Evolutionary conservation across 2,113 vertebrate genomes (phyloP).

Genomic region (Uria aalge): DNA sequence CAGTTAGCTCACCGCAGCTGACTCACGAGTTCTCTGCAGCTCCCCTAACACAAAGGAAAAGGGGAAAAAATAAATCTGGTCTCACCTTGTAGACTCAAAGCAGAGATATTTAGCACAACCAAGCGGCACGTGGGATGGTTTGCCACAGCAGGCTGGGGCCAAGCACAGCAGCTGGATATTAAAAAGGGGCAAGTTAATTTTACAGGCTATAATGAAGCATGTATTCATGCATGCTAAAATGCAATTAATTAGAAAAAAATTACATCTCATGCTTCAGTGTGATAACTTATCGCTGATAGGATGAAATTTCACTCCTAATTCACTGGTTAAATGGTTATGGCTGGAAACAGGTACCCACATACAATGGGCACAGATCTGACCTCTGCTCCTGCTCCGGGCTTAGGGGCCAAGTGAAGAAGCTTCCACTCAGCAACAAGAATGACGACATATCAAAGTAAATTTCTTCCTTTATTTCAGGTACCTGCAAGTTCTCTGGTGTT

Average conservation of each 20-base stretch:
- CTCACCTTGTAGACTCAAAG: background rate
- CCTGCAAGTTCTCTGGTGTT: background rate
- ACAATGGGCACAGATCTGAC: background rate
- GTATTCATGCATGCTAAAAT: background rate
- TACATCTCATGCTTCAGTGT: background rate
- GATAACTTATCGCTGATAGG: background rate
- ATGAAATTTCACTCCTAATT: background rate
- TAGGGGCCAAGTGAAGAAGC: background rate
- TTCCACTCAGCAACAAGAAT: background rate
- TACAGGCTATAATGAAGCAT: background rate
- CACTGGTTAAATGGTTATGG: background rate
- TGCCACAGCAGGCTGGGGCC: background rate
- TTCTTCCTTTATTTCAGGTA: background rate
- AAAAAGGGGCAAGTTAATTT: background rate
- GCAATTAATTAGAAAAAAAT: background rate
- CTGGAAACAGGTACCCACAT: background rate
- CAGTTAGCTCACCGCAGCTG: background rate
- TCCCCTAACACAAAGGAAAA: background rate
- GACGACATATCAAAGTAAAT: background rate
- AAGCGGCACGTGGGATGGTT: background rate
- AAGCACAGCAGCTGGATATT: background rate
- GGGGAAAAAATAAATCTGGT: too few relatives aligned
- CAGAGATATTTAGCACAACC: background rate
- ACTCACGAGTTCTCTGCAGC: too few relatives aligned
- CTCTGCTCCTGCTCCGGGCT: background rate